Percentiles rank a stretch among this genome's conserved stretches.
phyloP scores from a whole-genome alignment of 2,888 invertebrate genomes.

The Agrotis exclamationis region DNA sequence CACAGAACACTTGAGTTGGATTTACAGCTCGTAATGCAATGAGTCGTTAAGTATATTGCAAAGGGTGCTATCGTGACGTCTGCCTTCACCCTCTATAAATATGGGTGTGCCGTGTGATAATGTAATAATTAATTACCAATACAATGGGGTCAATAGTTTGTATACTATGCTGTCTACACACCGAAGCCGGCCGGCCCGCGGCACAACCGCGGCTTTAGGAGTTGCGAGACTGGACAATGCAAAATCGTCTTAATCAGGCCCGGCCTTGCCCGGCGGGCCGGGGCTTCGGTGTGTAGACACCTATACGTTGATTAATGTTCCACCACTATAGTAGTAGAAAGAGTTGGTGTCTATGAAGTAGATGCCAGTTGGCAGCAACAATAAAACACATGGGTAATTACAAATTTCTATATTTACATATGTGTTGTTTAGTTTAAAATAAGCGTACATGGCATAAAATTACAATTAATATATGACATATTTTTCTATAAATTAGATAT shows the following conservation, averaged over 20 bases:
- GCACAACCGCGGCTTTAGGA: too few relatives aligned
- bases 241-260: too few relatives aligned
- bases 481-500: constrained; percentile 90
- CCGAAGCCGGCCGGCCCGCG: too few relatives aligned
- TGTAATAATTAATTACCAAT: neutral
- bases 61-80: neutral
- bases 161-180: too few relatives aligned
- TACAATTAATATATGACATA: constrained; percentile 89
- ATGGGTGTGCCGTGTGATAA: neutral
- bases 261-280: too few relatives aligned
- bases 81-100: neutral
- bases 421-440: constrained; percentile 91
- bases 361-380: constrained; percentile 55
- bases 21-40: too few relatives aligned
- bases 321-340: constrained; percentile 31
- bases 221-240: too few relatives aligned
- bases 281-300: too few relatives aligned
- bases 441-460: constrained; percentile 91
- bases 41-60: too few relatives aligned
- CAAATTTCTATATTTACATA: constrained; percentile 90
- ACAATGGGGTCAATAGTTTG: neutral
- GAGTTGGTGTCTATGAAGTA: constrained; percentile 1
- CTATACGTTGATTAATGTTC: neutral
- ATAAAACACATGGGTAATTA: constrained; percentile 82
- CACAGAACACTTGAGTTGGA: too few relatives aligned